A percentile compares a stretch with the other conserved stretches of the same genome.
phyloP scores from a whole-genome alignment of 92 coral and sea anemone genomes.

The Palythoa grandis region DNA sequence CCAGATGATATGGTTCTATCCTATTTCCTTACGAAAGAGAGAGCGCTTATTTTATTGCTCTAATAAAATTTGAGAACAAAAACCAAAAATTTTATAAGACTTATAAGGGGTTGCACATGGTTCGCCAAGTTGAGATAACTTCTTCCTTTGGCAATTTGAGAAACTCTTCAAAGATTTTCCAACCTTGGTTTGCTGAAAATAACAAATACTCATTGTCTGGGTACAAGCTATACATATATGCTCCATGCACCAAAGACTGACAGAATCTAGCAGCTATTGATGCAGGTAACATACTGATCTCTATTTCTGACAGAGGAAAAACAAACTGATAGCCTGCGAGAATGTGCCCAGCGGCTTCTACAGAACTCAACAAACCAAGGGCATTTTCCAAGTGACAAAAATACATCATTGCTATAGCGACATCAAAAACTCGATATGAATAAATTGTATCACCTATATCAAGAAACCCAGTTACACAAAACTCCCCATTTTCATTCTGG shows the following conservation, averaged over 20 bases:
- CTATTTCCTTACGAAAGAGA: no score
- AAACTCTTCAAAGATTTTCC: conserved; percentile 55
- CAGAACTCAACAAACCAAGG: conserved; percentile 2
- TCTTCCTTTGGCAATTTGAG: conserved; percentile 27
- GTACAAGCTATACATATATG: conserved; percentile 25
- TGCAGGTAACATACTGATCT: conserved; percentile 40
- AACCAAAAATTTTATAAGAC: no score
- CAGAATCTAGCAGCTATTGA: conserved; percentile 46
- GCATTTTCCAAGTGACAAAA: conserved; percentile 38
- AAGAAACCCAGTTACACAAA: conserved; percentile 42
- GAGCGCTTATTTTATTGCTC: no score
- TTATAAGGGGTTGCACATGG: not conserved
- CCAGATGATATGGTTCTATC: no score
- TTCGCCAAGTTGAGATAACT: conserved; percentile 38
- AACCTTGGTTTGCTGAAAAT: conserved; percentile 38
- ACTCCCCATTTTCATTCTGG: not conserved
- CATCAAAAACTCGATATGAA: conserved; percentile 57
- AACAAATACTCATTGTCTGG: conserved; percentile 39
- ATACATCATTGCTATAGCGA: conserved; percentile 53
- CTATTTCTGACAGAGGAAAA: conserved; percentile 45
- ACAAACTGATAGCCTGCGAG: conserved; percentile 60
- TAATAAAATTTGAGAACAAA: no score
- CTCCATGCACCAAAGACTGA: conserved; percentile 56
- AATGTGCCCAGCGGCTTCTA: conserved; percentile 46
- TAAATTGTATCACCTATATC: conserved; percentile 44